A percentile compares a stretch with the other conserved stretches of the same genome.
Conservation (phyloP, 2,888 invertebrate species). For the Andrena haemorrhoa region DNA sequence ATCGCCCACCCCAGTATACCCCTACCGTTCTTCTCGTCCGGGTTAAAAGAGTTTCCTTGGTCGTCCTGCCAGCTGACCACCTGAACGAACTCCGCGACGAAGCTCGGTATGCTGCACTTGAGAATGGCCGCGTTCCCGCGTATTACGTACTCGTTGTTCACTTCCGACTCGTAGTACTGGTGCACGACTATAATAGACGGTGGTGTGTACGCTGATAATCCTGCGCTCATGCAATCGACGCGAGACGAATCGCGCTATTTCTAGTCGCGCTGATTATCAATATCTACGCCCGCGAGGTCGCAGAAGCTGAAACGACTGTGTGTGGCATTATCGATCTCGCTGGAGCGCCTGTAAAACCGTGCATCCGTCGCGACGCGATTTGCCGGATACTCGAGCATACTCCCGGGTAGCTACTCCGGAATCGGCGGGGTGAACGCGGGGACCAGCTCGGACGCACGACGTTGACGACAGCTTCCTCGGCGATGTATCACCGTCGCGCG, state of each 20-base stretch:
- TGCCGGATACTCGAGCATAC: neutral
- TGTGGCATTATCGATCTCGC: constrained; percentile 31
- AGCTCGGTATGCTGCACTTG: constrained; percentile 95
- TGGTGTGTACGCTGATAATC: constrained; percentile 32
- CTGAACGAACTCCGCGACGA: constrained; percentile 95
- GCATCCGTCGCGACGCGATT: constrained; percentile 11
- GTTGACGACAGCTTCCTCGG: constrained; percentile 69
- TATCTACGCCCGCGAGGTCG: neutral
- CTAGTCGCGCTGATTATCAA: neutral
- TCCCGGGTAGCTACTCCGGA: neutral
- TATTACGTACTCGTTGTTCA: constrained; percentile 95
- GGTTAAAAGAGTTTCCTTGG: constrained; percentile 84
- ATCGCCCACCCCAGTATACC: neutral
- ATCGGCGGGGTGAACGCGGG: neutral
- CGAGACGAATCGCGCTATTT: neutral
- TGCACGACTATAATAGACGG: constrained; percentile 90
- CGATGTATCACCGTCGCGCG: constrained; percentile 43
- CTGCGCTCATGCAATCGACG: neutral
- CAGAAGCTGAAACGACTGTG: constrained; percentile 24
- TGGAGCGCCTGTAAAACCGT: neutral
- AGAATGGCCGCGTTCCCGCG: constrained; percentile 94
- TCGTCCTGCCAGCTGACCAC: constrained; percentile 92
- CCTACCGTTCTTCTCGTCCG: constrained; percentile 81
- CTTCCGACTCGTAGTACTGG: constrained; percentile 95
- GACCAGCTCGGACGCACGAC: constrained; percentile 59